Evolutionary conservation across 2,113 vertebrate genomes (phyloP).

Genomic region (Perca schrenkii): DNA sequence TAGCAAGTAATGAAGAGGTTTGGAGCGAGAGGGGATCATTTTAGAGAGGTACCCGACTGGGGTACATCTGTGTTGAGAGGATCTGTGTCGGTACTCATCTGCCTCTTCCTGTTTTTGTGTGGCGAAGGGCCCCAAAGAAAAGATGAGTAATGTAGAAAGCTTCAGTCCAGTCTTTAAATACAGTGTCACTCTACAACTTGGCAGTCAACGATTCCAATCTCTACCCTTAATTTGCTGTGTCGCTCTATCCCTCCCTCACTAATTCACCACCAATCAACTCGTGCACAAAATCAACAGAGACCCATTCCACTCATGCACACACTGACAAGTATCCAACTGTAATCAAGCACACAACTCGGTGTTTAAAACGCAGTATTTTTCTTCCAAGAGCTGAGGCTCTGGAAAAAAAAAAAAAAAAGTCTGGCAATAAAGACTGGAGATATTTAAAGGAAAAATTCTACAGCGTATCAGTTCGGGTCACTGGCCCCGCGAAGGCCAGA

Average conservation of each 20-base stretch:
- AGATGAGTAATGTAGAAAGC: neutral
- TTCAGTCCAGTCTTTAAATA: conserved; percentile 6
- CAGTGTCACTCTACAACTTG: neutral
- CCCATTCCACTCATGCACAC: conserved; percentile 20
- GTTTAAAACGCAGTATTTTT: conserved; percentile 48
- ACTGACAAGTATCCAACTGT: conserved; percentile 25
- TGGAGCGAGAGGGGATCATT: conserved; percentile 18
- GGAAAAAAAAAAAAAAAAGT: neutral
- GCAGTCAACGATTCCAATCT: neutral
- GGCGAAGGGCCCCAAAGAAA: neutral
- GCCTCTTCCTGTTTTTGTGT: neutral
- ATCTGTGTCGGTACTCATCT: neutral
- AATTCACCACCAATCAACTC: conserved; percentile 31
- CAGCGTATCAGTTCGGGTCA: conserved; percentile 47
- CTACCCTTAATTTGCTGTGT: conserved; percentile 23
- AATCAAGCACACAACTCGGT: conserved; percentile 43
- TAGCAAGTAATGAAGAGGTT: conserved; percentile 48
- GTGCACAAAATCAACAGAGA: conserved; percentile 24
- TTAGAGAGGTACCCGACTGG: conserved; percentile 29
- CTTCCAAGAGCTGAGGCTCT: conserved; percentile 42
- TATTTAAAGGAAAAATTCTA: conserved; percentile 46
- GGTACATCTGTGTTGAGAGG: conserved; percentile 6
- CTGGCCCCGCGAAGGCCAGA: conserved; percentile 41
- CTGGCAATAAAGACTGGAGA: conserved; percentile 15
- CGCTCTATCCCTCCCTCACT: neutral